Percentiles rank a stretch among this genome's conserved stretches.
Evolutionary conservation across 1,140 invertebrate genomes (phyloP).

Genomic region (Hyphantria cunea): DNA sequence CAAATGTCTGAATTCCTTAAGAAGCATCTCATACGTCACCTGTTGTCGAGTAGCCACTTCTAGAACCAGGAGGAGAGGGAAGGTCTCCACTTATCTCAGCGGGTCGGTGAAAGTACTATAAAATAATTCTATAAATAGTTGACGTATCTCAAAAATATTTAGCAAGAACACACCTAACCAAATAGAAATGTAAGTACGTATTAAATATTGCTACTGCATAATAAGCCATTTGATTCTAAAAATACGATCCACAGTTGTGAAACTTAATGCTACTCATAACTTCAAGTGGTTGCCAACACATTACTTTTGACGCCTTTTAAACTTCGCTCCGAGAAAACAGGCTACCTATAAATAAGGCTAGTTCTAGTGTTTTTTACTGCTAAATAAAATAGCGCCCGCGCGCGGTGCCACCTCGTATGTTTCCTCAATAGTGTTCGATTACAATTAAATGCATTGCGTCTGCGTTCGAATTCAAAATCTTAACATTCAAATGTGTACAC

Average conservation of each 20-base stretch:
- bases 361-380: slow-evolving; percentile 21
- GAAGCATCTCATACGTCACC: too few species aligned
- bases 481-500: slow-evolving; percentile 27
- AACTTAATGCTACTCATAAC: slow-evolving; percentile 9
- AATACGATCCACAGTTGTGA: not conserved
- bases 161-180: too few species aligned
- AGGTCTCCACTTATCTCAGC: too few species aligned
- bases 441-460: slow-evolving; percentile 77
- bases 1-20: too few species aligned
- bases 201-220: too few species aligned
- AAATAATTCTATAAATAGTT: too few species aligned
- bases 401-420: slow-evolving; percentile 24
- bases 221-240: too few species aligned
- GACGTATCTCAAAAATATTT: too few species aligned
- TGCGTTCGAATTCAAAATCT: slow-evolving; percentile 59
- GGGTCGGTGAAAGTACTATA: too few species aligned
- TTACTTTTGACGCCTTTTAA: slow-evolving; percentile 1
- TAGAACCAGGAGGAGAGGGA: too few species aligned
- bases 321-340: slow-evolving; percentile 14
- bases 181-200: too few species aligned
- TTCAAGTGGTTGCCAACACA: slow-evolving; percentile 1
- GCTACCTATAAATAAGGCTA: slow-evolving; percentile 22
- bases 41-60: too few species aligned
- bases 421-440: slow-evolving; percentile 64
- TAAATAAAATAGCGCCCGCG: slow-evolving; percentile 28